Conservation (phyloP, 2,888 invertebrate genomes). For the Dendrolimus pini region DNA sequence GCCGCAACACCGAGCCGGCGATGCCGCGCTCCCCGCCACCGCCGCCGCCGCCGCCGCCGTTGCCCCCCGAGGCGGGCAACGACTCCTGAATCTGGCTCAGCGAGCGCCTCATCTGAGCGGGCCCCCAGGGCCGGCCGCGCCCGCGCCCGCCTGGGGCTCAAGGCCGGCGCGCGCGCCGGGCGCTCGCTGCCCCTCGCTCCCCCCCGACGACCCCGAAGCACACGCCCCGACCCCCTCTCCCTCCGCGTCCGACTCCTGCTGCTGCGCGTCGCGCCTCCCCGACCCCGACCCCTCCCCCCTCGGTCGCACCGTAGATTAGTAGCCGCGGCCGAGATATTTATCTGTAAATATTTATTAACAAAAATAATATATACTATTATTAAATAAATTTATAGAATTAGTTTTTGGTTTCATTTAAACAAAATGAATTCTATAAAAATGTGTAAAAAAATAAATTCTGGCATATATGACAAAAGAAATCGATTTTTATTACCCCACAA, state of each 20-base stretch:
- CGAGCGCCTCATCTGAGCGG: constrained; percentile 80
- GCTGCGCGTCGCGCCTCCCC: constrained; percentile 5
- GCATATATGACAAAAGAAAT: not conserved
- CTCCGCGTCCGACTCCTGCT: not conserved
- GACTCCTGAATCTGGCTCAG: constrained; percentile 85
- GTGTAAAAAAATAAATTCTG: not conserved
- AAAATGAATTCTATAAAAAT: constrained; percentile 1
- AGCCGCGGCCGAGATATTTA: constrained; percentile 5
- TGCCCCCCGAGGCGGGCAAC: constrained; percentile 48
- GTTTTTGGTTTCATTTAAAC: constrained; percentile 2
- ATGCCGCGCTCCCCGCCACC: constrained; percentile 74
- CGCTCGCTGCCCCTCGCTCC: constrained; percentile 42
- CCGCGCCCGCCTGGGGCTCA: constrained; percentile 65
- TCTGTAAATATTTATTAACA: not conserved
- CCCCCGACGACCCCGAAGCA: constrained; percentile 2
- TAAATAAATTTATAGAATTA: constrained; percentile 15
- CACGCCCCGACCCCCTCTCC: not conserved
- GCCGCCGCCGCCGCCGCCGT: constrained; percentile 45
- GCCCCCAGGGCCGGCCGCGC: constrained; percentile 13
- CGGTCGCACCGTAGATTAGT: constrained; percentile 5
- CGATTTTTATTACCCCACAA: not conserved
- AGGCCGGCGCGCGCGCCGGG: constrained; percentile 48
- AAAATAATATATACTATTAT: constrained; percentile 2
- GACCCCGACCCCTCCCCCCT: constrained; percentile 2
- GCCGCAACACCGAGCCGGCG: constrained; percentile 93